Evolutionary conservation across 2,888 invertebrate genomes (phyloP).

Genomic region (Drosophila meridiana): DNA sequence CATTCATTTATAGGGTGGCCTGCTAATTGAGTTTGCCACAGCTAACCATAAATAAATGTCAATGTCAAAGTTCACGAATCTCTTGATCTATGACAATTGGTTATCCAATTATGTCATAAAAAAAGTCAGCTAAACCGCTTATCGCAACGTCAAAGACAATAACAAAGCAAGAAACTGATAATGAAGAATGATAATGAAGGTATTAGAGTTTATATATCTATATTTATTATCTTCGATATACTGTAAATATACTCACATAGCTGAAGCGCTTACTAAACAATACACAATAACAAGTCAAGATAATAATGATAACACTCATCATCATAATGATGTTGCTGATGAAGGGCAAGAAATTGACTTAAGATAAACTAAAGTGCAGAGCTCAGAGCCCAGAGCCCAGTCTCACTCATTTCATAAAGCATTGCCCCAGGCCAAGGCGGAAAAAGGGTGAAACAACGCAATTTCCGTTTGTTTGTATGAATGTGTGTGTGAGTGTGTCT

Average conservation of each 20-base stretch:
- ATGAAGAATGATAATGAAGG: conserved; percentile 2
- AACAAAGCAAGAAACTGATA: conserved; percentile 5
- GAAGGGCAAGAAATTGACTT: conserved; percentile 72
- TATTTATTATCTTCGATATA: background rate
- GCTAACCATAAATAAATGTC: conserved; percentile 50
- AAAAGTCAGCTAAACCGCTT: conserved; percentile 32
- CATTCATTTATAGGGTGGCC: conserved; percentile 23
- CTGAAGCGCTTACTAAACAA: conserved; percentile 51
- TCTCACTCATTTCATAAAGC: conserved; percentile 11
- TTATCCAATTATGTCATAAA: conserved; percentile 31
- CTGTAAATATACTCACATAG: background rate
- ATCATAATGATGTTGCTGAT: conserved; percentile 32
- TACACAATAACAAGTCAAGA: conserved; percentile 5
- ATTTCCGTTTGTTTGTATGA: conserved; percentile 57
- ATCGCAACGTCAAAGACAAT: background rate
- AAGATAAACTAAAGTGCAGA: conserved; percentile 60
- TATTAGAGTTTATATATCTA: background rate
- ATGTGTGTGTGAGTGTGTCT: background rate
- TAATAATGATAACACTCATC: conserved; percentile 11
- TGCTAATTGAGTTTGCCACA: conserved; percentile 58
- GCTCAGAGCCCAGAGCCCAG: conserved; percentile 6
- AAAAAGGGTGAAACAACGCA: conserved; percentile 74
- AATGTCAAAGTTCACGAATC: conserved; percentile 18
- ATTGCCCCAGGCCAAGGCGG: conserved; percentile 60
- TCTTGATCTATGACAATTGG: conserved; percentile 47